Conservation (phyloP, 2,797 vertebrate genomes). For the Enteromius argenteus region DNA sequence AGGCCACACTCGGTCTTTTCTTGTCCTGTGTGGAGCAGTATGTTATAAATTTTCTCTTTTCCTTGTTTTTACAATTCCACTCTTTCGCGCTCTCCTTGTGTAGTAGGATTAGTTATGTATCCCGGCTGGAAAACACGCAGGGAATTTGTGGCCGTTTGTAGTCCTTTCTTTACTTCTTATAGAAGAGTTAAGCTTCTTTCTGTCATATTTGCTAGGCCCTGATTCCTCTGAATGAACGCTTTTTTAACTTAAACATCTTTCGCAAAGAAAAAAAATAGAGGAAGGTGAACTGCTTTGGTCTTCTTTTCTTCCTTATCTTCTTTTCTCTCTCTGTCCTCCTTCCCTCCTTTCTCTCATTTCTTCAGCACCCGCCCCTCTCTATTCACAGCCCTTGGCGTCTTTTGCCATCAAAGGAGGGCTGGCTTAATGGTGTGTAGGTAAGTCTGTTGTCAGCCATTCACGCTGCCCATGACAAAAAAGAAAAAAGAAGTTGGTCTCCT, state of each 20-base stretch:
- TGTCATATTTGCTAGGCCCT: slow-evolving; percentile 39
- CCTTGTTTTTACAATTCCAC: neutral
- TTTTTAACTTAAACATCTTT: slow-evolving; percentile 37
- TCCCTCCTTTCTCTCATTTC: slow-evolving; percentile 51
- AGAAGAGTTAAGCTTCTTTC: slow-evolving; percentile 44
- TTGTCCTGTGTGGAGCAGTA: neutral
- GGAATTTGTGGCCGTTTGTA: slow-evolving; percentile 20
- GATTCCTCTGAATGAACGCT: slow-evolving; percentile 16
- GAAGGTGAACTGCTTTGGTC: slow-evolving; percentile 35
- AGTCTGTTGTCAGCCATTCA: slow-evolving; percentile 73
- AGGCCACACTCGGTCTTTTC: neutral
- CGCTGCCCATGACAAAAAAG: slow-evolving; percentile 61
- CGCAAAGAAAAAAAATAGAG: slow-evolving; percentile 18
- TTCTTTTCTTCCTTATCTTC: slow-evolving; percentile 50
- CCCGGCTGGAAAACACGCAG: slow-evolving; percentile 23
- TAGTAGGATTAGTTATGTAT: slow-evolving; percentile 34
- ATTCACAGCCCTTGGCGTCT: slow-evolving; percentile 74
- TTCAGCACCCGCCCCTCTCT: slow-evolving; percentile 53
- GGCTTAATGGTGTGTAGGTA: slow-evolving; percentile 75
- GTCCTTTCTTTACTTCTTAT: slow-evolving; percentile 42
- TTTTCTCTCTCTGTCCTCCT: slow-evolving; percentile 28
- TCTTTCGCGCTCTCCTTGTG: neutral
- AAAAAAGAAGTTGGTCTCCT: slow-evolving; percentile 54
- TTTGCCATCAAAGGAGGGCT: slow-evolving; percentile 74
- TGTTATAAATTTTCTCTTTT: slow-evolving; percentile 27